Conservation (phyloP, 2,113 vertebrate genomes). For the Mus pahari region DNA sequence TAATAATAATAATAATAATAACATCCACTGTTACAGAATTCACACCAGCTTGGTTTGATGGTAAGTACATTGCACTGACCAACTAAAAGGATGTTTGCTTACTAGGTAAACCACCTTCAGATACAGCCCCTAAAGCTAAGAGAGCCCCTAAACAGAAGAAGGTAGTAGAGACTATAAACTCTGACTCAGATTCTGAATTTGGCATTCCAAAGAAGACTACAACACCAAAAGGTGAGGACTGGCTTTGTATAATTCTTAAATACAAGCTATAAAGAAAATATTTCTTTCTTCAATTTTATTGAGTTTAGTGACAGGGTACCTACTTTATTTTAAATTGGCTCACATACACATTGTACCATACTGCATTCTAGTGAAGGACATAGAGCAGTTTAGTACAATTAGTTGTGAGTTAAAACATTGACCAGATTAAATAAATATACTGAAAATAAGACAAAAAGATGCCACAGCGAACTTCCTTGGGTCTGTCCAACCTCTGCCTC, state of each 20-base stretch:
- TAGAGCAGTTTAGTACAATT: not conserved
- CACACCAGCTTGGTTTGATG: conserved; percentile 27
- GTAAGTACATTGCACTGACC: conserved; percentile 57
- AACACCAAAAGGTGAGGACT: conserved; percentile 90
- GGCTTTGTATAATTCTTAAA: not conserved
- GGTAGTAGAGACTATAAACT: conserved; percentile 92
- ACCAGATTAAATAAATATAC: not conserved
- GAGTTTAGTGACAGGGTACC: not conserved
- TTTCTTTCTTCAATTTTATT: not conserved
- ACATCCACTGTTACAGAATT: not conserved
- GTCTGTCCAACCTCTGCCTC: not conserved
- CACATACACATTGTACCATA: not conserved
- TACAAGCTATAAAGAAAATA: not conserved
- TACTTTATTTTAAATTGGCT: conserved; percentile 29
- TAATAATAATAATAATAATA: not conserved
- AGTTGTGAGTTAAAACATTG: not conserved
- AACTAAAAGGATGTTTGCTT: conserved; percentile 78
- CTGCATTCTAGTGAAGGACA: not conserved
- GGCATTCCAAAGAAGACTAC: conserved; percentile 92
- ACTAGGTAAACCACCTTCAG: conserved; percentile 90
- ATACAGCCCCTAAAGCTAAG: conserved; percentile 90
- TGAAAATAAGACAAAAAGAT: not conserved
- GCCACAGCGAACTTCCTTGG: not conserved
- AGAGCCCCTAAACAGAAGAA: conserved; percentile 94
- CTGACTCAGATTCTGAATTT: conserved; percentile 96